These are phyloP conservation scores for Hydrophis major DNA, from an alignment of 2,797 vertebrate species.

Conservation along the genomic window DNA sequence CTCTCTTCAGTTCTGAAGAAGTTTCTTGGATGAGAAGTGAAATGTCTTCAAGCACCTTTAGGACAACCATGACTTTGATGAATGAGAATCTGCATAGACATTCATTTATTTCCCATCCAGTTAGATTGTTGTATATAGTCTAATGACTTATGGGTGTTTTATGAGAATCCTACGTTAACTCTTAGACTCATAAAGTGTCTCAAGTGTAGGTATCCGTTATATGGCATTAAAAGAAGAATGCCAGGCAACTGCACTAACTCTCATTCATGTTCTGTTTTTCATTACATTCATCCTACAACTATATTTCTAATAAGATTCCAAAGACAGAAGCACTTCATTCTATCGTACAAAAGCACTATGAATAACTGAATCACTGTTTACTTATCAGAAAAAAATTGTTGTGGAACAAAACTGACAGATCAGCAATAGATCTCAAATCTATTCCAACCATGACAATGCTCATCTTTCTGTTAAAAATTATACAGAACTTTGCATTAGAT, in stretches of 20 bases:
- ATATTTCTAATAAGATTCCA: conserved; percentile 1
- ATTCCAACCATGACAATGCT: neutral
- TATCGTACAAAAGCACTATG: neutral
- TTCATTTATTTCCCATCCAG: conserved; percentile 42
- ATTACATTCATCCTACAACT: conserved; percentile 38
- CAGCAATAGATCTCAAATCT: neutral
- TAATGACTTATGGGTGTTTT: conserved; percentile 54
- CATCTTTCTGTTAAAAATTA: neutral
- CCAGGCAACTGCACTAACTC: conserved; percentile 17
- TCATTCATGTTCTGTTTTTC: conserved; percentile 42
- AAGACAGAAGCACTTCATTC: neutral
- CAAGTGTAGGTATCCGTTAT: conserved; percentile 59
- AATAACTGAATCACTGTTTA: neutral
- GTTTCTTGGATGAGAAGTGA: no score
- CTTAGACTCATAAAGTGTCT: conserved; percentile 47
- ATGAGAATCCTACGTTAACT: conserved; percentile 56
- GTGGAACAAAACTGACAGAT: neutral
- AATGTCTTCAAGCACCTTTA: no score
- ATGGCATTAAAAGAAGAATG: conserved; percentile 52
- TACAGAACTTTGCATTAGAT: neutral
- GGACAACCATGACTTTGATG: no score
- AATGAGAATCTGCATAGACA: no score
- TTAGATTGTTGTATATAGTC: conserved; percentile 37
- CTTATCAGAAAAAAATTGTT: neutral
- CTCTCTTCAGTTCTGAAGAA: no score